phyloP scores from a whole-genome alignment of 2,888 invertebrate genomes.

The Bedellia somnulentella region DNA sequence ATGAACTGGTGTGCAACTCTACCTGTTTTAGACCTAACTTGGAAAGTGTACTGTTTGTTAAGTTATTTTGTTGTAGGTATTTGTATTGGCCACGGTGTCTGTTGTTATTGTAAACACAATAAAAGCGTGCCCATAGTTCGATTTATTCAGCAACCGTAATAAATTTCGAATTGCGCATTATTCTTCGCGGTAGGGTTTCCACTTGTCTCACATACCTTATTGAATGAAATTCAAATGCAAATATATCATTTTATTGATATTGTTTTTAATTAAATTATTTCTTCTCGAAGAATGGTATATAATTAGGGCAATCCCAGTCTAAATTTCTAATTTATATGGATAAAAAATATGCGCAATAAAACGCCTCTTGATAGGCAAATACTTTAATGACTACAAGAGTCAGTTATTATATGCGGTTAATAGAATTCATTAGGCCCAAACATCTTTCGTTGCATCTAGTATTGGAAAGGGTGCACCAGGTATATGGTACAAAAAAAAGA shows the following conservation, averaged over 20 bases:
- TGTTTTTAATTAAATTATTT: no score
- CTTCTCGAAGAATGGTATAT: no score
- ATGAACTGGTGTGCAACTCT: conserved; percentile 10
- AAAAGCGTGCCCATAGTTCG: conserved; percentile 21
- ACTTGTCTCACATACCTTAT: conserved; percentile 21
- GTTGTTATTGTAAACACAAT: conserved; percentile 31
- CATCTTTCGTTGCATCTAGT: no score
- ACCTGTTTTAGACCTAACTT: not conserved
- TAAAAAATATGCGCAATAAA: no score
- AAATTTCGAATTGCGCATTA: conserved; percentile 31
- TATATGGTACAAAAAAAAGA: conserved; percentile 35
- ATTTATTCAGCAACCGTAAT: conserved; percentile 35
- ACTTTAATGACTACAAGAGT: no score
- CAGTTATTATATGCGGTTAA: no score
- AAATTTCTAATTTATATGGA: no score
- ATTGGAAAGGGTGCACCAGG: conserved; percentile 34
- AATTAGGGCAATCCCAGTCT: no score
- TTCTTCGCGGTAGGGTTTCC: conserved; percentile 17
- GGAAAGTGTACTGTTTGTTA: conserved; percentile 1
- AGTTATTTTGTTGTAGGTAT: conserved; percentile 23
- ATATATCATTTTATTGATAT: no score
- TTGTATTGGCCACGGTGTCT: conserved; percentile 33
- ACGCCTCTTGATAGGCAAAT: no score
- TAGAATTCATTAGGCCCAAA: not conserved
- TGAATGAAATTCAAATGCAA: conserved; percentile 20